Base-by-base conservation (phyloP, 2,888 invertebrate genomes). In the Malacosoma neustria region DNA sequence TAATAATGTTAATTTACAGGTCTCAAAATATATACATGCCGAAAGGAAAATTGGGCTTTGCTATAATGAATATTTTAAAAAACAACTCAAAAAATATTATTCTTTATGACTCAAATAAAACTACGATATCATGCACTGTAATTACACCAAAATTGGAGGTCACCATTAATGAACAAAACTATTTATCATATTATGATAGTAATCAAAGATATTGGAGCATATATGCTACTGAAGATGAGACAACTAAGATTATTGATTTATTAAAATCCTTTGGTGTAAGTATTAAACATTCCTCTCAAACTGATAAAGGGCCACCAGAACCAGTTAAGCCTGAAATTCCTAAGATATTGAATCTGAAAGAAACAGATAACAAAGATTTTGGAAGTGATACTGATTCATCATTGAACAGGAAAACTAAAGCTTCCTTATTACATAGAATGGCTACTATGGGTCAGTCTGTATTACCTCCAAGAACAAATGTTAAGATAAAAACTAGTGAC, bases 401-500 rank as follows among this genome's bases (percentile, higher is more conserved):
- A 34, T 37, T 65, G 14, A 72, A 71, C 34, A 71, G 42, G 48
- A 72, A 62, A 63, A 76, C 71, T n/a, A 84, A 77, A 53, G 60
- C 64, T 39, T 72, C 77, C 2, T 71, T 82, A 44, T 45, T 84
- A 34, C 75, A 64, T 49, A 63, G 84, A 55, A 84, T 84, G 76
- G 79, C 84, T 32, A 72, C 47, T 41, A 73, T 84, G 73, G 82
- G 84, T 3, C 81, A 81, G 22, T 77, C 84, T 40, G 75, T 84
- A 15, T 54, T 84, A 37, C 84, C 82, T 30, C 42, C 61, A 33
- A 52, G 54, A 48, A 41, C 51, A 29, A 30, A 51, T 30, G 34
- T 50, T 34, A 37, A 41, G 40, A 54, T 60, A 33, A 63, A 54
- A 47, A 64, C 70, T 38, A 76, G 73, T 63, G 75, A 76, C 46